A percentile compares a stretch with the other conserved stretches of the same genome.
phyloP scores from a whole-genome alignment of 1,140 invertebrate genomes.

The Listronotus oregonensis region DNA sequence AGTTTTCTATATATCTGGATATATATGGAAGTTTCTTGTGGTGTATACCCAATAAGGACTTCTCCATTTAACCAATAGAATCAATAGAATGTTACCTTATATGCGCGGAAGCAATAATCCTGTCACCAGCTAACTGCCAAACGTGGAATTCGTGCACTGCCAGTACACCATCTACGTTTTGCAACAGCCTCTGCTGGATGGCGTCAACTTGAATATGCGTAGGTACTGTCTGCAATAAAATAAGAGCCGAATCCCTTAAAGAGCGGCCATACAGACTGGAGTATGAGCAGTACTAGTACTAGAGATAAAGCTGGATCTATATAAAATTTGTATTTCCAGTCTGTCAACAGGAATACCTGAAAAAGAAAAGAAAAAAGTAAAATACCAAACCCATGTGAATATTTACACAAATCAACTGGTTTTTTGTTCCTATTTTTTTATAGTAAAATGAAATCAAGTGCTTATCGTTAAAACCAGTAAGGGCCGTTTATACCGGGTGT shows the following conservation, averaged over 20 bases:
- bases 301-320: slow-evolving; percentile 94
- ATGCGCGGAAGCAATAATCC: slow-evolving; percentile 92
- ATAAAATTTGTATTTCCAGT: slow-evolving; percentile 83
- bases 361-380: neutral
- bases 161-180: slow-evolving; percentile 86
- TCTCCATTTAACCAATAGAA: too few relatives aligned
- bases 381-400: too few relatives aligned
- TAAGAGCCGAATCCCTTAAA: slow-evolving; percentile 84
- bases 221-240: slow-evolving; percentile 89
- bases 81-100: slow-evolving; percentile 67
- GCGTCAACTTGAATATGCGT: slow-evolving; percentile 91
- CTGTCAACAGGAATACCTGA: slow-evolving; percentile 80
- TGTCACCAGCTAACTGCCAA: slow-evolving; percentile 90
- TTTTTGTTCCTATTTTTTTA: too few relatives aligned
- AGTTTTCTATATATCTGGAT: too few relatives aligned
- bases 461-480: too few relatives aligned
- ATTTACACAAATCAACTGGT: too few relatives aligned
- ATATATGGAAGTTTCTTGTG: too few relatives aligned
- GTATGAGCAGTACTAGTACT: slow-evolving; percentile 78
- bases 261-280: slow-evolving; percentile 86
- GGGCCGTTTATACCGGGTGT: too few relatives aligned
- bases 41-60: too few relatives aligned
- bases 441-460: too few relatives aligned
- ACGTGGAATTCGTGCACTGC: slow-evolving; percentile 95
- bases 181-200: slow-evolving; percentile 81